phyloP scores from a whole-genome alignment of 1,140 invertebrate species.

The Rhagoletis pomonella region DNA sequence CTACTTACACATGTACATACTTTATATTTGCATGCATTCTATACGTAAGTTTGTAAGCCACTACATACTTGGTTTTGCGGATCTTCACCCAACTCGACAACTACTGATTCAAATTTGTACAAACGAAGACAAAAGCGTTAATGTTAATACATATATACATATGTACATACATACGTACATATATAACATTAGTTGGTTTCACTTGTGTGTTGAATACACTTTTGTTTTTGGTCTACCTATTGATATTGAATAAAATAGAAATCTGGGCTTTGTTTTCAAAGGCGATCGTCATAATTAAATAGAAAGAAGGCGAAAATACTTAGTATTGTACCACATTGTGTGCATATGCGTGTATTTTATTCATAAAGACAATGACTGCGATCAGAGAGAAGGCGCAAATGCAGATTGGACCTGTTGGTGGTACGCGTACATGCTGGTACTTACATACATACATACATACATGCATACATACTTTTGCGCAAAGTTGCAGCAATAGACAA shows the following conservation, averaged over 20 bases:
- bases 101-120: background rate
- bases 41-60: background rate
- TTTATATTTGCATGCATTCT: no score
- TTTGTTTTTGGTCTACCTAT: slow-evolving; percentile 15
- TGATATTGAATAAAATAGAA: slow-evolving; percentile 50
- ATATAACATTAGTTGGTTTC: background rate
- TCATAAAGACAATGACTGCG: slow-evolving; percentile 34
- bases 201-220: background rate
- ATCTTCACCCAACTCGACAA: slow-evolving; percentile 25
- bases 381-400: slow-evolving; percentile 18
- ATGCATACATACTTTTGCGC: background rate
- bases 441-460: background rate
- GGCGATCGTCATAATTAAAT: background rate
- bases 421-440: background rate
- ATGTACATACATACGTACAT: background rate
- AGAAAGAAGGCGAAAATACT: slow-evolving; percentile 8
- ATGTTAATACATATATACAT: no score
- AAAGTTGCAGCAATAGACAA: slow-evolving; percentile 21
- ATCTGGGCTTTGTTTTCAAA: slow-evolving; percentile 33
- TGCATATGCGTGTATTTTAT: background rate
- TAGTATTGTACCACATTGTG: background rate
- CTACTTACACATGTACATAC: no score
- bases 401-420: slow-evolving; percentile 32
- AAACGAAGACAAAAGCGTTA: background rate
- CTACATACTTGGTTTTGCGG: background rate